Percentiles rank a stretch among this genome's conserved stretches.
Conservation (phyloP, 92 coral and sea anemone genomes). For the Blastomussa wellsi region DNA sequence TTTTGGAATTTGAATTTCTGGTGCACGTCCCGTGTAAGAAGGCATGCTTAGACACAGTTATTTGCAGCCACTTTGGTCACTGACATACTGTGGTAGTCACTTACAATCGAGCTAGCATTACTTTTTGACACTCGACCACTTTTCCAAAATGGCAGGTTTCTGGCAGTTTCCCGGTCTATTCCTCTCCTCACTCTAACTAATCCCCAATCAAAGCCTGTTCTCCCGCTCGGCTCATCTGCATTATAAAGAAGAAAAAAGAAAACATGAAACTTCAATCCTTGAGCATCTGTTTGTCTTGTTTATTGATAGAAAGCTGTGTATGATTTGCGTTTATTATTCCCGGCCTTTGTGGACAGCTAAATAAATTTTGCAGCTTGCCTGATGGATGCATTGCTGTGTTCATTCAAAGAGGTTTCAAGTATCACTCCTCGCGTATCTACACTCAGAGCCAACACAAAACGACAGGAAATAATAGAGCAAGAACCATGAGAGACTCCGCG, state of each 20-base stretch:
- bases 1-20: too few relatives aligned
- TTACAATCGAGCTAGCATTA: too few relatives aligned
- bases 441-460: neutral
- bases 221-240: neutral
- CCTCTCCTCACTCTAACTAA: too few relatives aligned
- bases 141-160: too few relatives aligned
- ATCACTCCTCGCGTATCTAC: neutral
- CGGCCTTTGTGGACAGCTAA: neutral
- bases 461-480: neutral
- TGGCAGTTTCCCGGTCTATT: too few relatives aligned
- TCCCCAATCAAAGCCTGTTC: too few relatives aligned
- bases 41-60: too few relatives aligned
- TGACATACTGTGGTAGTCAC: too few relatives aligned
- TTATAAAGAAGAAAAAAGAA: neutral
- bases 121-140: too few relatives aligned
- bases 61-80: too few relatives aligned
- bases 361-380: neutral
- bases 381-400: neutral
- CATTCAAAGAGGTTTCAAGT: neutral
- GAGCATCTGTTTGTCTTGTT: constrained; percentile 8
- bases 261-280: neutral
- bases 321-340: neutral
- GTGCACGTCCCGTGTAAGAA: too few relatives aligned
- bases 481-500: neutral
- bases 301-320: neutral